Evolutionary conservation across 2,888 invertebrate genomes (phyloP), one percentile per base, ranked within the genome.

Genomic region (Cataglyphis cursor): DNA sequence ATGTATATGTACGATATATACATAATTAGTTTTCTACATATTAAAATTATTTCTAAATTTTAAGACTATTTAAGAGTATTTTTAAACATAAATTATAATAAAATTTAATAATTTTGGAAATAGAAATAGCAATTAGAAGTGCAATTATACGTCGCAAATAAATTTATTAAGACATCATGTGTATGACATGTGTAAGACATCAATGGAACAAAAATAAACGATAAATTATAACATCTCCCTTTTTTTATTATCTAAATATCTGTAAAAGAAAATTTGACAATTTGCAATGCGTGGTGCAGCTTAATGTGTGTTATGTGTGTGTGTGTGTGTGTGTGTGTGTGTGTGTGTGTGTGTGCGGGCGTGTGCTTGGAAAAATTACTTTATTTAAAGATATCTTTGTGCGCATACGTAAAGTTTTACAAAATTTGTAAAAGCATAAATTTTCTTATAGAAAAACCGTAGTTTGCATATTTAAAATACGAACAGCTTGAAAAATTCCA

Each of bases 1-100:
- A n/a, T n/a, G 24, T 15, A 12, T 9, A 9, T 31, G 5, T 31
- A 31, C 5, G 1, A 48, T 51, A 24, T 28, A 21, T 10, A n/a
- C 21, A 31, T 3, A 51, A 64, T 41, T 62, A 31, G 0, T 35
- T 21, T 75, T 61, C 44, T 61, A 21, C n/a, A 9, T 51, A 0
- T 21, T n/a, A 18, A 5, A 38, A 64, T 75, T 75, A 51, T 24
- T 64, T 75, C 0, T n/a, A 21, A 35, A 35, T 64, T 62, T 38
- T 8, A 12, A 4, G 8, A 61, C 21, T n/a, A 15, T 62, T 38
- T 8, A 12, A 4, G 8, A 61, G 21, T n/a, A 15, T 12, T 44
- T 1, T 28, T 18, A 28, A 41, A 61, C 8, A 28, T 24, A 48
- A 74, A 62, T 62, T 62, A 35, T 21, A 15, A 6, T 35, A 35